Evolutionary conservation across 2,888 invertebrate genomes (phyloP).

Genomic region (Philereme vetulata): DNA sequence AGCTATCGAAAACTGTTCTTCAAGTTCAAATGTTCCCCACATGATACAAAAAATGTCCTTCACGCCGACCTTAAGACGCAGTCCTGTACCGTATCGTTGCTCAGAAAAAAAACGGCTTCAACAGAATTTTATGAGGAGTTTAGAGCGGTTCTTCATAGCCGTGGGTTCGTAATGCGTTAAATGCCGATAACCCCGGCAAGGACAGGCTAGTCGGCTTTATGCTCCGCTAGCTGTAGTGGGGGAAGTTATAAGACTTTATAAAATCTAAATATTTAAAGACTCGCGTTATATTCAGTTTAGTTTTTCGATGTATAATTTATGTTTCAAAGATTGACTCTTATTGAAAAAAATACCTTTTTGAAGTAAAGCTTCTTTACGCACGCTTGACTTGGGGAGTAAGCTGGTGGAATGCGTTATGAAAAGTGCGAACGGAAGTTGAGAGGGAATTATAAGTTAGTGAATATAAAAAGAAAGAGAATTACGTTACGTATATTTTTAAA

Average conservation of each 20-base stretch:
- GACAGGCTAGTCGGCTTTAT: conserved; percentile 63
- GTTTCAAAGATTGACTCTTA: no score
- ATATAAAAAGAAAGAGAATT: no score
- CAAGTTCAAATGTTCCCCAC: conserved; percentile 53
- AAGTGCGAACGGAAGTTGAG: no score
- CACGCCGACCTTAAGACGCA: conserved; percentile 69
- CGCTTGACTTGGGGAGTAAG: no score
- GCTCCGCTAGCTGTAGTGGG: conserved; percentile 56
- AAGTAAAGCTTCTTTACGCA: no score
- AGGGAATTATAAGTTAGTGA: no score
- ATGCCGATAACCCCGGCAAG: conserved; percentile 83
- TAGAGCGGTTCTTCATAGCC: conserved; percentile 77
- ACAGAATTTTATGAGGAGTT: conserved; percentile 77
- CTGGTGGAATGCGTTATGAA: no score
- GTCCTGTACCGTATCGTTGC: conserved; percentile 75
- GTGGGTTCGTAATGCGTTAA: conserved; percentile 77
- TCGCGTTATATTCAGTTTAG: no score
- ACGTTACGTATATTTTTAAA: no score
- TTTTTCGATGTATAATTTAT: no score
- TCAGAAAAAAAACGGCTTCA: conserved; percentile 73
- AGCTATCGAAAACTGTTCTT: conserved; percentile 36
- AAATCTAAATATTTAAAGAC: background rate
- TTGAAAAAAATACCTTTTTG: no score
- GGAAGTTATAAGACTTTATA: conserved; percentile 13
- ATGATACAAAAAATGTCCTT: conserved; percentile 75